Conservation (phyloP, 2,888 invertebrate genomes). For the Megalurothrips usitatus region DNA sequence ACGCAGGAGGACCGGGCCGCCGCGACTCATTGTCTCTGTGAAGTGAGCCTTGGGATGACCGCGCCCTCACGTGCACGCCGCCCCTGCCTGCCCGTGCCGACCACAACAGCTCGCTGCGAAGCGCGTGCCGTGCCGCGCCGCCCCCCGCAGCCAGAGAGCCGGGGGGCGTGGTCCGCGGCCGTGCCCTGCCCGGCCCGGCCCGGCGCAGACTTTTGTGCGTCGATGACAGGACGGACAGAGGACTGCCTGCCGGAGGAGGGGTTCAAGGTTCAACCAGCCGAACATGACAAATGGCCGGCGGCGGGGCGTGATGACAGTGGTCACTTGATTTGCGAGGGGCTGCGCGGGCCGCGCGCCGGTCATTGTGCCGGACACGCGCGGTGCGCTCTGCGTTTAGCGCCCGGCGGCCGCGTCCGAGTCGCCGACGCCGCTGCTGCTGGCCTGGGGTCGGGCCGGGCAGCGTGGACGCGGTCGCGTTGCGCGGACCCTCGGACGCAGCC, state of each 20-base stretch:
- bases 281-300: background rate
- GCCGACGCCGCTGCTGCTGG: too few species aligned
- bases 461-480: too few species aligned
- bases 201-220: background rate
- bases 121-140: background rate
- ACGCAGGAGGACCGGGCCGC: background rate
- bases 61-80: background rate
- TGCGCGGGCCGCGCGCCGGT: background rate
- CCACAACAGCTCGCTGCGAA: background rate
- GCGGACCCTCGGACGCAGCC: too few species aligned
- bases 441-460: too few species aligned
- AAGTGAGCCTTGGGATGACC: background rate
- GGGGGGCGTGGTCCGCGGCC: background rate
- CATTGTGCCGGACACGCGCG: too few species aligned
- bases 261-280: background rate
- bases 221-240: background rate
- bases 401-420: too few species aligned
- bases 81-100: background rate
- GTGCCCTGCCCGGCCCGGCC: background rate
- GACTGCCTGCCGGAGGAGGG: too few species aligned
- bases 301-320: constrained; percentile 21
- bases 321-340: constrained; percentile 11
- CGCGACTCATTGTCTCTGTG: background rate
- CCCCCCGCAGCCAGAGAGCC: background rate
- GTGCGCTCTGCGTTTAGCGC: too few species aligned